Conservation (phyloP, 2,113 vertebrate genomes). For the Chascanopsetta lugubris region DNA sequence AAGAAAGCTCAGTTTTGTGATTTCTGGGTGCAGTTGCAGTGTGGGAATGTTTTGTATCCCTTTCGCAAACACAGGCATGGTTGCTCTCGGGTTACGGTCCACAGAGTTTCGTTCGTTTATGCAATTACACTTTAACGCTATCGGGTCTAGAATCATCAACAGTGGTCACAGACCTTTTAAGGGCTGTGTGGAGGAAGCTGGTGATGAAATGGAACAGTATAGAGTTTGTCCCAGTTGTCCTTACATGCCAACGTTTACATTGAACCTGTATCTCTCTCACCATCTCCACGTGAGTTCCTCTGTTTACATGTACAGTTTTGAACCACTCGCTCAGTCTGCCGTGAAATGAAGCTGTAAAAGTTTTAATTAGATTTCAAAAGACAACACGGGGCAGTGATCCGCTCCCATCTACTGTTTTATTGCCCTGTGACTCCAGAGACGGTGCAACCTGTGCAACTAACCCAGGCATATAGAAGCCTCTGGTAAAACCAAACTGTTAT, state of each 20-base stretch:
- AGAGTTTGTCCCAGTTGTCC: background rate
- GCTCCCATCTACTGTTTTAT: conserved; percentile 50
- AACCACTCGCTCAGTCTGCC: conserved; percentile 17
- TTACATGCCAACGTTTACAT: background rate
- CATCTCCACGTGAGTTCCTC: conserved; percentile 4
- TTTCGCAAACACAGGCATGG: conserved; percentile 5
- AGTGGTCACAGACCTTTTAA: background rate
- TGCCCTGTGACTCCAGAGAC: conserved; percentile 40
- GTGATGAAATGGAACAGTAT: background rate
- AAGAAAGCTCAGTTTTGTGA: conserved; percentile 5
- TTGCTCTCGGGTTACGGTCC: background rate
- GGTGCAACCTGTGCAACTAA: conserved; percentile 1
- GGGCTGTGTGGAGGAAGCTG: background rate
- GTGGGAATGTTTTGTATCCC: background rate
- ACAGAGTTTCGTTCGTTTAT: conserved; percentile 39
- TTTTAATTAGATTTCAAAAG: conserved; percentile 59
- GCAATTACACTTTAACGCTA: conserved; percentile 16
- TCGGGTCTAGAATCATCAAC: conserved; percentile 29
- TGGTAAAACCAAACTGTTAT: conserved; percentile 9
- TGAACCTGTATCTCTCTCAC: background rate
- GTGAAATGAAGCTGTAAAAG: conserved; percentile 51
- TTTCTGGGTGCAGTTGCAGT: background rate
- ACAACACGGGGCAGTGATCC: conserved; percentile 33
- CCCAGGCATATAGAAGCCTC: background rate
- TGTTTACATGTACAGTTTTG: conserved; percentile 25